A percentile compares a stretch with the other conserved stretches of the same genome.
These are phyloP conservation scores for Pristis pectinata DNA, from an alignment of 2,797 vertebrate species.

Conservation along the genomic window DNA sequence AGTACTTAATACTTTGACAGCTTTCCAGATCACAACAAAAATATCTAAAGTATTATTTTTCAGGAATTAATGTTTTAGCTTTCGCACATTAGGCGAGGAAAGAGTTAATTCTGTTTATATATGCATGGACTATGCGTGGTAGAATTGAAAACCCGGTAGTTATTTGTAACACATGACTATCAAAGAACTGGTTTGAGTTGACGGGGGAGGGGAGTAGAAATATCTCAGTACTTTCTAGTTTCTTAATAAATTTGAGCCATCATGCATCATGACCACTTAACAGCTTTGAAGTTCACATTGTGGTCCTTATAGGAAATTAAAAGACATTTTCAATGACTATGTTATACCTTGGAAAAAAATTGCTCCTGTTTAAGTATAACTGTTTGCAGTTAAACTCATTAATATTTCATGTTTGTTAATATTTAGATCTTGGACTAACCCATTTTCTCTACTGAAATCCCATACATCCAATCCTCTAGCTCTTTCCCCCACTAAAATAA, in stretches of 20 bases:
- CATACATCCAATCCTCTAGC: neutral
- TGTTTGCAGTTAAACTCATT: neutral
- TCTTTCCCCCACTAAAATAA: neutral
- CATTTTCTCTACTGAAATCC: neutral
- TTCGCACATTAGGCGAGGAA: slow-evolving; percentile 43
- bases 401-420: neutral
- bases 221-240: slow-evolving; percentile 54
- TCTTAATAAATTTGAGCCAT: slow-evolving; percentile 60
- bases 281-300: slow-evolving; percentile 49
- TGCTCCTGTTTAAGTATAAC: neutral
- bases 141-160: slow-evolving; percentile 54
- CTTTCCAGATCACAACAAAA: neutral
- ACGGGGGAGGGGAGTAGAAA: slow-evolving; percentile 51
- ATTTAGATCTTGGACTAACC: neutral
- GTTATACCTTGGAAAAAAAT: neutral
- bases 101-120: slow-evolving; percentile 58
- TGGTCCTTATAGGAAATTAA: slow-evolving; percentile 60
- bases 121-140: slow-evolving; percentile 53
- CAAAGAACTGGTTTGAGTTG: slow-evolving; percentile 57
- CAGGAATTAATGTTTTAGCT: slow-evolving; percentile 39
- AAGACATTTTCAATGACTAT: slow-evolving; percentile 53
- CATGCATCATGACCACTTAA: slow-evolving; percentile 60
- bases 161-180: slow-evolving; percentile 62
- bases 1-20: neutral
- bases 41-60: neutral